Percentiles rank a stretch among this genome's conserved stretches.
Conservation (phyloP, 2,797 vertebrate genomes). For the Betta splendens region DNA sequence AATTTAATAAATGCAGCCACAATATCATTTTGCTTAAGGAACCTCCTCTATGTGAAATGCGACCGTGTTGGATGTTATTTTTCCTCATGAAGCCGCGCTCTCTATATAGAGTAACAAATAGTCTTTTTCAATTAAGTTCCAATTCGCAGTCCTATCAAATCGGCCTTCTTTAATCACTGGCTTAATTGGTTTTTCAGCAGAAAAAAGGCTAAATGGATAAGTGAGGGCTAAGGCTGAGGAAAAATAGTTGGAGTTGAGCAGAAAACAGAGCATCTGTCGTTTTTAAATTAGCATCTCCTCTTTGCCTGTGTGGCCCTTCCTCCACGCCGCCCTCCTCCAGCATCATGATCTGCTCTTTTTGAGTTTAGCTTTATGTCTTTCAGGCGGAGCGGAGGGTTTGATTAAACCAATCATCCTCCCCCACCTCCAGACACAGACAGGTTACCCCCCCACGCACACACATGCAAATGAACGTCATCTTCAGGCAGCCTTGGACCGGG, state of each 20-base stretch:
- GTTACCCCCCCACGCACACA: constrained; percentile 7
- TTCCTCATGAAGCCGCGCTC: no score
- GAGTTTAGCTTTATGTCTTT: constrained; percentile 18
- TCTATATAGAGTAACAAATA: no score
- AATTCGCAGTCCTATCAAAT: no score
- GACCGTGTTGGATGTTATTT: no score
- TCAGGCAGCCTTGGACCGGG: constrained; percentile 7
- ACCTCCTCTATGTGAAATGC: no score
- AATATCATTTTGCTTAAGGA: no score
- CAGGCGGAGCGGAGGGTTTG: constrained; percentile 34
- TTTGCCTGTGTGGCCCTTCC: not conserved
- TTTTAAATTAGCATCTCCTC: not conserved
- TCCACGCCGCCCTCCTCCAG: not conserved
- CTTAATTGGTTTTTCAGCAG: no score
- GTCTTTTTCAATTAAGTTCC: no score
- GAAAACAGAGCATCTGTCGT: not conserved
- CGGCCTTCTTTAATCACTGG: no score
- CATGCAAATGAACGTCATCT: constrained; percentile 39
- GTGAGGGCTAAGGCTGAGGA: no score
- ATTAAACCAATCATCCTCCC: constrained; percentile 50
- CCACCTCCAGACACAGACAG: constrained; percentile 16
- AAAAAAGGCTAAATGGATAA: no score
- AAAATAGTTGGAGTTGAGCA: not conserved
- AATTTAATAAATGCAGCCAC: no score
- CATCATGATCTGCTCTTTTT: constrained; percentile 4